Evolutionary conservation across 2,113 vertebrate species (phyloP).

Genomic region (Otolemur garnettii): DNA sequence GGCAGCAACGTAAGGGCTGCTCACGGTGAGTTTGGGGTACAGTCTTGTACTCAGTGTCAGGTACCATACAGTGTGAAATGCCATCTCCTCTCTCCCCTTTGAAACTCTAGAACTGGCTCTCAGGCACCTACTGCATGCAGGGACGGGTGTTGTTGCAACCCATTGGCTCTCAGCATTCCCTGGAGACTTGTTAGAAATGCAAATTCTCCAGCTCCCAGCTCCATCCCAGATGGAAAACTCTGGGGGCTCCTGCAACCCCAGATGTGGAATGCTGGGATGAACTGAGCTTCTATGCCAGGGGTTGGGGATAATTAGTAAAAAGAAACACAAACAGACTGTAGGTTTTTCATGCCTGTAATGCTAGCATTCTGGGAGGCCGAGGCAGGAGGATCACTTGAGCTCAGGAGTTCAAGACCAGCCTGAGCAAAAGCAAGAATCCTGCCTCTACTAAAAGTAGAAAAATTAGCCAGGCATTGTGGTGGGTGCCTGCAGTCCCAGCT

Average conservation of each 20-base stretch:
- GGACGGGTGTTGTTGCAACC: neutral
- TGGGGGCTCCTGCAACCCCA: neutral
- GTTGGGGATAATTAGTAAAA: neutral
- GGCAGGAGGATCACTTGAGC: no score
- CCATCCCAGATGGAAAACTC: neutral
- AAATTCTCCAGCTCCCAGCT: no score
- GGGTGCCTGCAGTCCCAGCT: no score
- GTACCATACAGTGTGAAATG: fast-evolving
- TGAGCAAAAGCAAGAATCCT: no score
- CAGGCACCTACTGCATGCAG: neutral
- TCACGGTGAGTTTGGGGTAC: neutral
- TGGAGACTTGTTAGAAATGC: neutral
- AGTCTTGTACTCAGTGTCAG: no score
- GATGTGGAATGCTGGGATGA: neutral
- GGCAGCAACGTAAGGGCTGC: neutral
- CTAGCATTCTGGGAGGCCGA: no score
- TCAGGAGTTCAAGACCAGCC: no score
- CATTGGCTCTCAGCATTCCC: neutral
- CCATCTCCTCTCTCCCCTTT: neutral
- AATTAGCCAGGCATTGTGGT: no score
- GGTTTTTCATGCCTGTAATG: no score
- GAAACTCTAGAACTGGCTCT: neutral
- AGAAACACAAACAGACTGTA: neutral
- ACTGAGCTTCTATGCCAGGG: neutral
- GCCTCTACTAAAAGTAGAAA: no score